phyloP scores from a whole-genome alignment of 2,888 invertebrate species.

The Pollenia labialis region DNA sequence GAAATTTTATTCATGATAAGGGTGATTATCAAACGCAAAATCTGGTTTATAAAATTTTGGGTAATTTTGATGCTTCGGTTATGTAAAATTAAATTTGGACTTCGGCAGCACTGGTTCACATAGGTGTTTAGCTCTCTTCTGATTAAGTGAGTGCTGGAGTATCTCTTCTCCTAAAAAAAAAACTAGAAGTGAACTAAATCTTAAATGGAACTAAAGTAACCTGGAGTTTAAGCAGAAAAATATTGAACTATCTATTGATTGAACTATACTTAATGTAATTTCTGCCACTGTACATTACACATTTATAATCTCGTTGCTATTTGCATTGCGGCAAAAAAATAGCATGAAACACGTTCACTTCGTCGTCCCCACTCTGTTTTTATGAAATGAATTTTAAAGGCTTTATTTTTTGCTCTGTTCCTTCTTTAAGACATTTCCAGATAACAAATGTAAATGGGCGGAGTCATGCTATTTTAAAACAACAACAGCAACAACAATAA shows the following conservation, averaged over 20 bases:
- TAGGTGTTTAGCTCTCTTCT: no score
- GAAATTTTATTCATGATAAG: no score
- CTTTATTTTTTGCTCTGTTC: conserved; percentile 43
- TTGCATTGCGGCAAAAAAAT: not conserved
- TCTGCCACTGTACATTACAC: not conserved
- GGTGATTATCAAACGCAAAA: no score
- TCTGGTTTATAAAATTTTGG: no score
- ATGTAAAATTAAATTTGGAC: no score
- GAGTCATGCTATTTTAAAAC: conserved; percentile 64
- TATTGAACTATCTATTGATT: not conserved
- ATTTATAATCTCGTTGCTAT: not conserved
- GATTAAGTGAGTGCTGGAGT: no score
- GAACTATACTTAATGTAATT: not conserved
- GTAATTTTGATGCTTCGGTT: no score
- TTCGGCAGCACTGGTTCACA: no score
- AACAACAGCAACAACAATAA: conserved; percentile 32
- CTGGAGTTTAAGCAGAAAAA: not conserved
- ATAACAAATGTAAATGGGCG: conserved; percentile 67
- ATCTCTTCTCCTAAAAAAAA: not conserved
- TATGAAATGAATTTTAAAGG: conserved; percentile 39
- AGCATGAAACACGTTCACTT: conserved; percentile 12
- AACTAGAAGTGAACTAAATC: no score
- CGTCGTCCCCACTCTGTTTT: conserved; percentile 31
- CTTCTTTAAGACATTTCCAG: conserved; percentile 46
- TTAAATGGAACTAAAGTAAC: not conserved